Percentiles rank a stretch among this genome's conserved stretches.
phyloP scores from a whole-genome alignment of 2,888 invertebrate genomes.

The Phania funesta region DNA sequence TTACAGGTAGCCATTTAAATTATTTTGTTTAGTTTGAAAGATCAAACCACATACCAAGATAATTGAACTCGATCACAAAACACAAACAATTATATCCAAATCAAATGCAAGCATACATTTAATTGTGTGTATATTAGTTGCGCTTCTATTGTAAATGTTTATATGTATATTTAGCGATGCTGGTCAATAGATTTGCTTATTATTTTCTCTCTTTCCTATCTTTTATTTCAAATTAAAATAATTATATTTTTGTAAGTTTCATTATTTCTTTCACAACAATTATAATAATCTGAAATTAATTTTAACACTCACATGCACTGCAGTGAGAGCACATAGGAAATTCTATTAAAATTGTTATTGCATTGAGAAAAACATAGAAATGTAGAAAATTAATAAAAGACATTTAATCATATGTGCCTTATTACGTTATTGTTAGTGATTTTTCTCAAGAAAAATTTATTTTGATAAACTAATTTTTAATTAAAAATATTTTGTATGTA shows the following conservation, averaged over 20 bases:
- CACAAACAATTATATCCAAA: slow-evolving; percentile 5
- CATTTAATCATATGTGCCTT: slow-evolving; percentile 76
- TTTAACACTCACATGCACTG: neutral
- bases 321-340: neutral
- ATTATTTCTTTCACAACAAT: neutral
- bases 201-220: slow-evolving; percentile 21
- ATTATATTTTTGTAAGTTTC: slow-evolving; percentile 5
- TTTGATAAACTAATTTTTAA: neutral
- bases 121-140: slow-evolving; percentile 2
- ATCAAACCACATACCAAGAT: slow-evolving; percentile 46
- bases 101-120: slow-evolving; percentile 18
- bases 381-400: slow-evolving; percentile 4
- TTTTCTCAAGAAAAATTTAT: neutral
- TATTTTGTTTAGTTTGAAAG: slow-evolving; percentile 16
- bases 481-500: neutral
- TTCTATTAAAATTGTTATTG: slow-evolving; percentile 26
- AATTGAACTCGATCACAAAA: slow-evolving; percentile 23
- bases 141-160: slow-evolving; percentile 16
- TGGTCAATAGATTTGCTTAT: slow-evolving; percentile 68
- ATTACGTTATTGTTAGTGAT: slow-evolving; percentile 75
- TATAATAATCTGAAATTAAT: slow-evolving; percentile 7
- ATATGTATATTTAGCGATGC: slow-evolving; percentile 63
- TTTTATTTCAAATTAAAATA: slow-evolving; percentile 11
- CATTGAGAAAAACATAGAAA: neutral
- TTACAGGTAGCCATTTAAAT: slow-evolving; percentile 1